Percentiles rank a stretch among this genome's conserved stretches.
Conservation (phyloP, 2,888 invertebrate species). For the Lithophane semibrunnea region DNA sequence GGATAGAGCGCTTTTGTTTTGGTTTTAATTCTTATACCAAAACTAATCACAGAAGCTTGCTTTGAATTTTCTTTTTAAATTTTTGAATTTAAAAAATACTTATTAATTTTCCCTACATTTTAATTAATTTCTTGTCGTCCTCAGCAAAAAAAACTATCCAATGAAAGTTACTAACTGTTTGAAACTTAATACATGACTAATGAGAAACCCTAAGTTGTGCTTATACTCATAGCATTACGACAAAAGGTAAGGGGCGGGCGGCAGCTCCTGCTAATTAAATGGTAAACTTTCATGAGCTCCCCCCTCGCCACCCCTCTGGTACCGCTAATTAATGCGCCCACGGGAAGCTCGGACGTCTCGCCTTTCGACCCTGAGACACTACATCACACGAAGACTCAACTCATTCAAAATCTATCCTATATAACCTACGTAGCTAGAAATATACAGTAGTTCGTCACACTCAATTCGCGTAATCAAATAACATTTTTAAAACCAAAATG, state of each 20-base stretch:
- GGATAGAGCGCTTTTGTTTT: neutral
- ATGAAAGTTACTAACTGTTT: slow-evolving; percentile 67
- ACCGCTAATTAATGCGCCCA: slow-evolving; percentile 89
- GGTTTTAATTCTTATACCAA: neutral
- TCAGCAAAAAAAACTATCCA: slow-evolving; percentile 7
- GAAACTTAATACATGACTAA: slow-evolving; percentile 81
- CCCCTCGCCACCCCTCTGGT: slow-evolving; percentile 69
- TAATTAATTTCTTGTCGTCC: neutral
- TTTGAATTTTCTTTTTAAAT: neutral
- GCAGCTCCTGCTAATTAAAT: slow-evolving; percentile 89
- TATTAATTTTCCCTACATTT: neutral
- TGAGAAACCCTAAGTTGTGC: slow-evolving; percentile 85
- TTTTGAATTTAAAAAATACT: neutral
- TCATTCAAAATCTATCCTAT: slow-evolving; percentile 28
- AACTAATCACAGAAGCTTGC: neutral
- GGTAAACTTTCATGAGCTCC: slow-evolving; percentile 89
- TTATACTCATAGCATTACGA: slow-evolving; percentile 84
- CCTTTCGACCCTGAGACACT: slow-evolving; percentile 70
- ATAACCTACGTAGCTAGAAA: neutral
- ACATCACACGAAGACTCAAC: slow-evolving; percentile 66
- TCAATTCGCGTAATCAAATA: slow-evolving; percentile 48
- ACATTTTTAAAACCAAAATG: slow-evolving; percentile 52
- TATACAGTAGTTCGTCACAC: neutral
- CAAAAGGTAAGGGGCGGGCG: slow-evolving; percentile 83
- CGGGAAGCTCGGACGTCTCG: slow-evolving; percentile 81